Evolutionary conservation across 2,888 invertebrate species (phyloP).

Genomic region (Heteromurus nitidus): DNA sequence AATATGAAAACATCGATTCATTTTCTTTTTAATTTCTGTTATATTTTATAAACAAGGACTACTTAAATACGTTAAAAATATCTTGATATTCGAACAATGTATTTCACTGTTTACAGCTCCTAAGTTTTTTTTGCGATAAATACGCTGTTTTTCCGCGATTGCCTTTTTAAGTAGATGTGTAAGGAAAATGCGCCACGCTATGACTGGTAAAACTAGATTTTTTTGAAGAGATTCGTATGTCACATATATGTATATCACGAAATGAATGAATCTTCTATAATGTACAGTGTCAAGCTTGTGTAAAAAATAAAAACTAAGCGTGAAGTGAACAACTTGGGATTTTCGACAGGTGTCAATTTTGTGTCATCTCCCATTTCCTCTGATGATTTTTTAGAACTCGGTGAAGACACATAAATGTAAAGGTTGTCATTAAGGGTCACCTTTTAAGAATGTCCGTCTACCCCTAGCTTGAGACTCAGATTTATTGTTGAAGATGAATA

Average conservation of each 20-base stretch:
- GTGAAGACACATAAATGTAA: too few species aligned
- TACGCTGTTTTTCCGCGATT: slow-evolving; percentile 3
- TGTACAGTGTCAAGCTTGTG: slow-evolving; percentile 35
- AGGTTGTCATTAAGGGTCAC: too few species aligned
- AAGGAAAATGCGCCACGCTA: slow-evolving; percentile 22
- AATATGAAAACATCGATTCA: neutral
- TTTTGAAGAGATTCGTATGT: slow-evolving; percentile 3
- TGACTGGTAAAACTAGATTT: slow-evolving; percentile 24
- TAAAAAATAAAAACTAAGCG: neutral
- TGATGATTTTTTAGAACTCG: too few species aligned
- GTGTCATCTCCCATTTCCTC: too few species aligned
- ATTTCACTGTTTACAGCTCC: slow-evolving; percentile 22
- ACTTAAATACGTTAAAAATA: neutral
- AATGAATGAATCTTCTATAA: slow-evolving; percentile 1
- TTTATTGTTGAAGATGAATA: too few species aligned
- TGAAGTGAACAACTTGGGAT: too few species aligned
- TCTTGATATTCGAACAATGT: neutral
- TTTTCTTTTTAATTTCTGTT: neutral
- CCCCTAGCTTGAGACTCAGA: too few species aligned
- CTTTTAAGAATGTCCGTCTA: too few species aligned
- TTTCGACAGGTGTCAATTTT: too few species aligned
- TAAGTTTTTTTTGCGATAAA: slow-evolving; percentile 15
- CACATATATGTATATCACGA: slow-evolving; percentile 2
- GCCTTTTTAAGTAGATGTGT: slow-evolving; percentile 53
- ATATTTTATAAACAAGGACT: neutral